Conservation (phyloP, 1,140 invertebrate species). For the Spodoptera litura region DNA sequence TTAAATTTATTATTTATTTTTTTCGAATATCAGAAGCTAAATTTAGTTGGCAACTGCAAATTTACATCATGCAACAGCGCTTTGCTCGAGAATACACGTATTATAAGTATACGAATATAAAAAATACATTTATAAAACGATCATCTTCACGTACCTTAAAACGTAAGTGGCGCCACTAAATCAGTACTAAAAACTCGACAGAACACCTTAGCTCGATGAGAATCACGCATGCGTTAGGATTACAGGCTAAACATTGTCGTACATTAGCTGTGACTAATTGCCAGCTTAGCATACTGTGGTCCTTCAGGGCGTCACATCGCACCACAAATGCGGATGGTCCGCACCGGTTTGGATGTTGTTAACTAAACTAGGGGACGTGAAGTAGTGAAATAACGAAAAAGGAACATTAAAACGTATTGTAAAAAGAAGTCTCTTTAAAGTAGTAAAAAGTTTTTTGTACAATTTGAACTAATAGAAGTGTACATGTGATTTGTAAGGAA, state of each 20-base stretch:
- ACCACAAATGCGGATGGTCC: slow-evolving; percentile 47
- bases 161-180: background rate
- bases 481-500: too few relatives aligned
- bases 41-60: too few relatives aligned
- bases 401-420: too few relatives aligned
- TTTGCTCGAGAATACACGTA: too few relatives aligned
- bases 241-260: slow-evolving; percentile 50
- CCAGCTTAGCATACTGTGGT: slow-evolving; percentile 54
- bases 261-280: slow-evolving; percentile 61
- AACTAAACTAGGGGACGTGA: background rate
- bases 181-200: background rate
- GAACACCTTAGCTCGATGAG: slow-evolving; percentile 23
- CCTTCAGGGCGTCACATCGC: slow-evolving; percentile 36
- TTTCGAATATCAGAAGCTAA: too few relatives aligned
- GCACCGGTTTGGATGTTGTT: slow-evolving; percentile 9
- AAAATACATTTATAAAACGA: too few relatives aligned
- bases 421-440: too few relatives aligned
- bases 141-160: background rate
- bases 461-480: too few relatives aligned
- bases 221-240: slow-evolving; percentile 54
- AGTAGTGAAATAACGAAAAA: background rate
- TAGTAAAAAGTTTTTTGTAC: too few relatives aligned
- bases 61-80: too few relatives aligned
- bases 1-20: too few relatives aligned
- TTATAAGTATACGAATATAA: too few relatives aligned